Evolutionary conservation across 2,113 vertebrate genomes (phyloP).

Genomic region (Anarhynchus alexandrinus): DNA sequence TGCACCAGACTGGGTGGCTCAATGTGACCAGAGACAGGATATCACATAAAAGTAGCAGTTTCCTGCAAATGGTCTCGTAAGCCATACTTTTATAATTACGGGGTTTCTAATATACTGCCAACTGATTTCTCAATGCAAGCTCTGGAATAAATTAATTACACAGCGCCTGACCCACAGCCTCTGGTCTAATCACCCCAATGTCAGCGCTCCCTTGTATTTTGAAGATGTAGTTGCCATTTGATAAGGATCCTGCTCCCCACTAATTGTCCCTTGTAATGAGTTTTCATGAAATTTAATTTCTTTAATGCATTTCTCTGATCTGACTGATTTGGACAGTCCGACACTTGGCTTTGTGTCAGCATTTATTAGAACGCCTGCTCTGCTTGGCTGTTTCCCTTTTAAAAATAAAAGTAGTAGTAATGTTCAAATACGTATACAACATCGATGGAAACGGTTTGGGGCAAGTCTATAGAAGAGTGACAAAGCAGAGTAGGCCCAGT

Average conservation of each 20-base stretch:
- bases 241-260: not conserved
- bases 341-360: not conserved
- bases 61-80: not conserved
- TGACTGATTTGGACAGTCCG: not conserved
- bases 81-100: not conserved
- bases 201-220: not conserved
- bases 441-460: rapidly evolving
- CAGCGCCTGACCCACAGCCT: not conserved
- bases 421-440: rapidly evolving
- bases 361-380: not conserved
- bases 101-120: not conserved
- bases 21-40: not conserved
- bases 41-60: not conserved
- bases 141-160: not conserved
- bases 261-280: not conserved
- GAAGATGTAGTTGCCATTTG: not conserved
- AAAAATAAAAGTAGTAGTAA: not conserved
- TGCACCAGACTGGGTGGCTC: not conserved
- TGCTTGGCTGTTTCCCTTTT: not conserved
- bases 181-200: not conserved
- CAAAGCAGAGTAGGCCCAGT: rapidly evolving
- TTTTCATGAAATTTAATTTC: not conserved
- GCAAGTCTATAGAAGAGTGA: not conserved
- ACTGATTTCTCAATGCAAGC: not conserved
- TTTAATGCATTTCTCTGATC: not conserved